A percentile compares a stretch with the other conserved stretches of the same genome.
These are phyloP conservation scores for Aphidius gifuensis DNA, from an alignment of 1,140 invertebrate genomes.

Conservation along the genomic window DNA sequence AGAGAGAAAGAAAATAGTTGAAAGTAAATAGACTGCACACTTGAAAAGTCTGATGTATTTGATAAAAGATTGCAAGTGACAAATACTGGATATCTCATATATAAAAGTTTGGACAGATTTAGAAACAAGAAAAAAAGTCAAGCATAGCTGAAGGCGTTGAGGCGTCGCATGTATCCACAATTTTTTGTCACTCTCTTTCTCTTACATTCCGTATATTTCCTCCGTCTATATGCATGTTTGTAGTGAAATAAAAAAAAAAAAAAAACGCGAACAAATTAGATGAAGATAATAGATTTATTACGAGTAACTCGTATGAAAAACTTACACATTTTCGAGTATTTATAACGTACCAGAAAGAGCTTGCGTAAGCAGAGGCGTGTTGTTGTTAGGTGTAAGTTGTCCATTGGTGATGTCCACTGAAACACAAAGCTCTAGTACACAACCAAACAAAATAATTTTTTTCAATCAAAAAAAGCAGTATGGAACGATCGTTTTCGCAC, in stretches of 20 bases:
- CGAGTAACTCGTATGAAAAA: no score
- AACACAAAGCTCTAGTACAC: slow-evolving; percentile 59
- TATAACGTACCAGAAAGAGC: slow-evolving; percentile 81
- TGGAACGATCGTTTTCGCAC: no score
- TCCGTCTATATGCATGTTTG: slow-evolving; percentile 2
- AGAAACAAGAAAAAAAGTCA: slow-evolving; percentile 26
- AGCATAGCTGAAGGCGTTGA: slow-evolving; percentile 33
- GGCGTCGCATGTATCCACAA: slow-evolving; percentile 31
- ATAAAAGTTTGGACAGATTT: slow-evolving; percentile 24
- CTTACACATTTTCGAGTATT: not conserved
- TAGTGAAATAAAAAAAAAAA: not conserved
- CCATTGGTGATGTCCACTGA: slow-evolving; percentile 92
- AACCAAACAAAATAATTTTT: slow-evolving; percentile 34
- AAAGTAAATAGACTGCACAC: slow-evolving; percentile 35
- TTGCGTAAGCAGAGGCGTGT: slow-evolving; percentile 88
- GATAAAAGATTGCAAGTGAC: slow-evolving; percentile 49
- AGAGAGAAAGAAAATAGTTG: no score
- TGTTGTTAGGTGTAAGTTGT: slow-evolving; percentile 91
- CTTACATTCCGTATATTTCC: no score
- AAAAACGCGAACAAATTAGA: slow-evolving; percentile 4
- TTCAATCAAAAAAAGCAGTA: no score
- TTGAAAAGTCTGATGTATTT: slow-evolving; percentile 57
- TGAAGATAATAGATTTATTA: no score
- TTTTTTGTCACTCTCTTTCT: not conserved
- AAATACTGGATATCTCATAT: slow-evolving; percentile 26